phyloP scores from a whole-genome alignment of 1,140 invertebrate genomes.

The Drusus annulatus region DNA sequence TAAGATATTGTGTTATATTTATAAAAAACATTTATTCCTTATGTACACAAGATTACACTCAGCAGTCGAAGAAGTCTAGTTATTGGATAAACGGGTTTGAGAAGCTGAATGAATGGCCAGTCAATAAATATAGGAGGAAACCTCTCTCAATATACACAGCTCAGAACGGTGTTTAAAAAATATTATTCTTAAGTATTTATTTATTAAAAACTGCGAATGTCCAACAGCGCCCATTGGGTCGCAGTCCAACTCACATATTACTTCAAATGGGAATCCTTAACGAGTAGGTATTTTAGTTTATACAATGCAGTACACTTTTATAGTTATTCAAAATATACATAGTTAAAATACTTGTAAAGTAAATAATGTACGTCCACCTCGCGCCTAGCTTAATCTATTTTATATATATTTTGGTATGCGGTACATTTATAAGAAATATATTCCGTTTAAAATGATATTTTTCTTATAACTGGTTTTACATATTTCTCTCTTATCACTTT shows the following conservation, averaged over 20 bases:
- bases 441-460: constrained; percentile 54
- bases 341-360: constrained; percentile 56
- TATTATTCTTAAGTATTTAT: constrained; percentile 43
- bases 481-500: constrained; percentile 44
- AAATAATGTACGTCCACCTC: constrained; percentile 32
- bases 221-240: not conserved
- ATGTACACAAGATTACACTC: constrained; percentile 54
- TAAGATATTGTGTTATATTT: constrained; percentile 58
- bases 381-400: constrained; percentile 32
- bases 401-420: constrained; percentile 57
- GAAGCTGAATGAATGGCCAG: constrained; percentile 40
- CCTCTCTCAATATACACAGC: constrained; percentile 45
- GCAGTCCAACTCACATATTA: not conserved
- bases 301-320: constrained; percentile 40
- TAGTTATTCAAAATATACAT: constrained; percentile 51
- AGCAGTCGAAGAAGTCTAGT: constrained; percentile 44
- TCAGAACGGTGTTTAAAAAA: constrained; percentile 46
- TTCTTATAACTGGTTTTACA: constrained; percentile 7
- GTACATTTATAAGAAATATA: constrained; percentile 56
- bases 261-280: constrained; percentile 16
- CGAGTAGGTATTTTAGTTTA: constrained; percentile 13
- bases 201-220: constrained; percentile 10
- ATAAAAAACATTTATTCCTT: constrained; percentile 56
- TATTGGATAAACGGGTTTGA: constrained; percentile 28
- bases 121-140: constrained; percentile 58